Conservation (phyloP, 2,113 vertebrate genomes). For the Aptenodytes patagonicus region DNA sequence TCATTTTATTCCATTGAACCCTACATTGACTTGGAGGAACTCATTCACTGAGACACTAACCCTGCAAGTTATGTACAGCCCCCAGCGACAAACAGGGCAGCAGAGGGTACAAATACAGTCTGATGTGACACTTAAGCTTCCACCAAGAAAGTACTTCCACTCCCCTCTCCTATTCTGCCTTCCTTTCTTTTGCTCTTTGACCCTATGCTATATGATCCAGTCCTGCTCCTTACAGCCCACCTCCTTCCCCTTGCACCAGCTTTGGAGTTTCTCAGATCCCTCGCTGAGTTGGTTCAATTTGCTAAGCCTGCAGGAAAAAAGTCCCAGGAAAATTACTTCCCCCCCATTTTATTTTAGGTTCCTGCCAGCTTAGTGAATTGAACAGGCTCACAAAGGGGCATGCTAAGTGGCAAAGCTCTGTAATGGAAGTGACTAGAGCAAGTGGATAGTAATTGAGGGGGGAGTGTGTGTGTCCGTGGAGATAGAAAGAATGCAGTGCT, state of each 20-base stretch:
- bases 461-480: fast-evolving
- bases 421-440: neutral
- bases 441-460: fast-evolving
- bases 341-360: neutral
- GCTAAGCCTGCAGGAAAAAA: neutral
- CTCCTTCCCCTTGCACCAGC: neutral
- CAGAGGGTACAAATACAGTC: neutral
- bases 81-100: neutral
- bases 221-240: neutral
- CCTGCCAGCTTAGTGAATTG: neutral
- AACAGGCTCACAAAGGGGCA: neutral
- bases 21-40: neutral
- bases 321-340: neutral
- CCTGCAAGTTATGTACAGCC: neutral
- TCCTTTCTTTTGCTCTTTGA: neutral
- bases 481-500: neutral
- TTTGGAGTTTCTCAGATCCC: neutral
- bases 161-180: neutral
- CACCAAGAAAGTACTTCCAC: neutral
- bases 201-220: fast-evolving
- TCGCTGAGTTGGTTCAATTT: neutral
- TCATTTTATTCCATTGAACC: neutral
- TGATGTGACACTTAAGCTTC: neutral
- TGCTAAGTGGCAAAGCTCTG: neutral
- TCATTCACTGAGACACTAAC: neutral